Percentiles rank a stretch among this genome's conserved stretches.
phyloP scores from a whole-genome alignment of 23 tunicate species.

The Ascidia mentula region DNA sequence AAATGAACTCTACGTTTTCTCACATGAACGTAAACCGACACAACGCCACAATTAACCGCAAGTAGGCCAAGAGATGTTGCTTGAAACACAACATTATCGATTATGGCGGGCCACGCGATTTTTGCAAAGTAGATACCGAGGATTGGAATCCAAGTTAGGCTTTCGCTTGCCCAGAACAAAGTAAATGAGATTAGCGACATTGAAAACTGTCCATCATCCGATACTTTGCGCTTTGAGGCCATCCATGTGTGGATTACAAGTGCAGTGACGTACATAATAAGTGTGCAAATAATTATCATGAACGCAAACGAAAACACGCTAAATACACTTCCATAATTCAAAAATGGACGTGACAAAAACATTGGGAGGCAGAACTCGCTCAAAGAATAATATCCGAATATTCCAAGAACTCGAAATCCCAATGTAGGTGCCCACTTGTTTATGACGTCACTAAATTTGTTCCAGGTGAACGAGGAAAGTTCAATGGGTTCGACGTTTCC shows the following conservation, averaged over 20 bases:
- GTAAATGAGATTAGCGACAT: not conserved
- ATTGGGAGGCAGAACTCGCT: not conserved
- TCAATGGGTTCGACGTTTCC: not conserved
- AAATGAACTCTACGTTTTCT: not conserved
- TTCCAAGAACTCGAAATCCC: not conserved
- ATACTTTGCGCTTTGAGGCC: not conserved
- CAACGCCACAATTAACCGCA: not conserved
- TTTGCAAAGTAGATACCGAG: not conserved
- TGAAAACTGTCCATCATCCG: not conserved
- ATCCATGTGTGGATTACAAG: not conserved
- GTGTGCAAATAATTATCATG: not conserved
- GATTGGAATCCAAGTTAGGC: not conserved
- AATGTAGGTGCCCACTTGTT: not conserved
- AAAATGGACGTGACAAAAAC: not conserved
- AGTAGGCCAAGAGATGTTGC: not conserved
- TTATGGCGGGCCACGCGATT: not conserved
- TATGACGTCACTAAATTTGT: not conserved
- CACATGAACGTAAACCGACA: not conserved
- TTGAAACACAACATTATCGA: not conserved
- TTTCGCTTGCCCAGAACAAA: not conserved
- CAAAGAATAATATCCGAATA: not conserved
- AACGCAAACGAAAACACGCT: not conserved
- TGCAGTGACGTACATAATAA: not conserved
- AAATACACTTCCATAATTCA: not conserved
- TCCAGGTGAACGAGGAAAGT: not conserved